These are phyloP conservation scores for Apis cerana DNA, from an alignment of 1,140 invertebrate genomes.

Conservation along the genomic window DNA sequence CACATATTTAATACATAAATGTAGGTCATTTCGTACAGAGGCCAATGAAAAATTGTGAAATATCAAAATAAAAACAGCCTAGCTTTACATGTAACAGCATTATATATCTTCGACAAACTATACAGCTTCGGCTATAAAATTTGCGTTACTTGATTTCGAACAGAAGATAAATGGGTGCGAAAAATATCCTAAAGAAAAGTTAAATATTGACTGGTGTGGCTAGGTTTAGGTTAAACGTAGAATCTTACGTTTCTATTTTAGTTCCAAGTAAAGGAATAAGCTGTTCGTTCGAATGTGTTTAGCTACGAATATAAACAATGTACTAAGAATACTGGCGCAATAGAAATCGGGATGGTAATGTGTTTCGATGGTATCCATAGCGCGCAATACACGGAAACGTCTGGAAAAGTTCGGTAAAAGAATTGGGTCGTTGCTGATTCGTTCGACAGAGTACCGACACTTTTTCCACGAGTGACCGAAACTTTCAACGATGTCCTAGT, in stretches of 20 bases:
- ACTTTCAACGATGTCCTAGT: constrained; percentile 59
- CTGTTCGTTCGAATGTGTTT: constrained; percentile 28
- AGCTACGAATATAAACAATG: constrained; percentile 40
- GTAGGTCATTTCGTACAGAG: background rate
- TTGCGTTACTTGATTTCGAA: background rate
- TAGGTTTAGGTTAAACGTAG: constrained; percentile 9
- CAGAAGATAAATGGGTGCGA: background rate
- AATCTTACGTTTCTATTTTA: constrained; percentile 46
- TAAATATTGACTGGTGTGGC: constrained; percentile 41
- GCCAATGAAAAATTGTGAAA: background rate
- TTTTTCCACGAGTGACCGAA: constrained; percentile 53
- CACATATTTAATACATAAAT: background rate
- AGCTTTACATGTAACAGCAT: background rate
- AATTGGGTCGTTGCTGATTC: constrained; percentile 34
- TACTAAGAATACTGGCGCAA: constrained; percentile 35
- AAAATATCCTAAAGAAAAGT: constrained; percentile 20
- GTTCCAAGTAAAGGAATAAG: constrained; percentile 39
- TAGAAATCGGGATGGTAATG: background rate
- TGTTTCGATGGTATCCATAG: constrained; percentile 6
- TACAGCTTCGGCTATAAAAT: background rate
- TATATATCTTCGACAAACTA: too few species aligned
- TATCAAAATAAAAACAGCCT: background rate
- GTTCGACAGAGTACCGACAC: background rate
- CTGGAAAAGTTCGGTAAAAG: background rate
- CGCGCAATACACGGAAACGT: background rate